These are phyloP conservation scores for Nipponacmea schrenckii DNA, from an alignment of 2,888 invertebrate species.

Conservation along the genomic window DNA sequence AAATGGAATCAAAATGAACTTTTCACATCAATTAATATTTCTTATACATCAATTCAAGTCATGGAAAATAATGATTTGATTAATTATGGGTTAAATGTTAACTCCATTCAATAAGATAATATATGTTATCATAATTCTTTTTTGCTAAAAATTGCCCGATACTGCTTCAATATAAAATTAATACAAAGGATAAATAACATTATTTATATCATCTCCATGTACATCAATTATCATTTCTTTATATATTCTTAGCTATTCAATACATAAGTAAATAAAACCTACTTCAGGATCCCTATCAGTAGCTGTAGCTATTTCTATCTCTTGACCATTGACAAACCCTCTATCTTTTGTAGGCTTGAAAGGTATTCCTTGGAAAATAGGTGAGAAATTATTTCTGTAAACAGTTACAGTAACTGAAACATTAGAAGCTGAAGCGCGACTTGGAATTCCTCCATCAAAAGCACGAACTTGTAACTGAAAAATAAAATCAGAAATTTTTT, in stretches of 20 bases:
- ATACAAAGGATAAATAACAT: too few relatives aligned
- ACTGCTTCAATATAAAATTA: too few relatives aligned
- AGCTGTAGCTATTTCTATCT: background rate
- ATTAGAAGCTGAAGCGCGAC: background rate
- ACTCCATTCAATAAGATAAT: too few relatives aligned
- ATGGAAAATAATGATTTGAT: too few relatives aligned
- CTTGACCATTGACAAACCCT: background rate
- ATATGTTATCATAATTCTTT: too few relatives aligned
- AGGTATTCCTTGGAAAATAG: background rate
- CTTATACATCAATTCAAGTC: too few relatives aligned
- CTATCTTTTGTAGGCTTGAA: background rate
- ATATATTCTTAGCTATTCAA: background rate
- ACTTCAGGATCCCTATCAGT: background rate
- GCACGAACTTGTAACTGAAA: background rate
- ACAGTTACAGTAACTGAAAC: background rate
- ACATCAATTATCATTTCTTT: too few relatives aligned
- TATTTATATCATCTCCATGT: too few relatives aligned
- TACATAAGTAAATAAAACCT: background rate
- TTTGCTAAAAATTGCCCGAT: too few relatives aligned
- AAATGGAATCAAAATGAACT: too few relatives aligned
- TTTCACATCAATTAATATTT: too few relatives aligned
- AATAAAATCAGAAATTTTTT: background rate
- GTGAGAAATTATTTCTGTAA: background rate
- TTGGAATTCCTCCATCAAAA: slow-evolving; percentile 1
- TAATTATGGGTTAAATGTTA: too few relatives aligned